Base-by-base conservation (phyloP, 2,113 vertebrate species). In the Smithornis capensis region DNA sequence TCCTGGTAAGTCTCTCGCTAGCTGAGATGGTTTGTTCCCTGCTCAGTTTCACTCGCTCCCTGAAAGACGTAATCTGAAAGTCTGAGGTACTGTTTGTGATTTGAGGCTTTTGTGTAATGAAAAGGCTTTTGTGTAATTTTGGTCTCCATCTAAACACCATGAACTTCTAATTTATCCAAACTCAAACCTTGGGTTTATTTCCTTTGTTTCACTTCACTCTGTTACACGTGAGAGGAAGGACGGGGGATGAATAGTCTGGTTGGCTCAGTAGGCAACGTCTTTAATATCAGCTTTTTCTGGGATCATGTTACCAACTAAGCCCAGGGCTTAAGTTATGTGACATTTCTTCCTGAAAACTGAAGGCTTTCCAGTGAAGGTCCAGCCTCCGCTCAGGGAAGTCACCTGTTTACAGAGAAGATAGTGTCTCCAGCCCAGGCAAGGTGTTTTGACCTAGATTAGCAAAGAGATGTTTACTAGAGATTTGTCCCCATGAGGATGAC, bases 1-100 rank as follows among this genome's bases (percentile, higher is more conserved):
- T 35, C 52, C 76, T 90, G 88, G 88, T 95, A 87, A 96, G 88
- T 57, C 49, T 94, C 33, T 76, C 67, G 25, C 50, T 73, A 21
- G 68, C 28, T 33, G 49, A 83, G 22, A 63, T 38, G 53, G 3
- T 88, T 95, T 83, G 17, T 81, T 84, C 25, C n/a, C 33, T 81
- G 24, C 52, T 88, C 64, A 52, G 19, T 75, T 94, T 84, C 62
- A 47, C 19, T 82, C 19, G 23, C 23, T 90, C 29, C 31, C 38
- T 83, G 24, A 69, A 90, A 60, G 28, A 44, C 22, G 8, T 52
- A 23, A 68, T 45, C 31, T 79, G 57, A 62, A 92, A 57, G 31
- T 60, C 35, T 73, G 40, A 86, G 31, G 14, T 35, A 35, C 28
- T 87, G 47, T 74, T 83, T 90, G 37, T 74, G 56, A 42, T 59